Percentiles rank a stretch among this genome's conserved stretches.
phyloP scores from a whole-genome alignment of 2,113 vertebrate species.

The Pycnonotus jocosus region DNA sequence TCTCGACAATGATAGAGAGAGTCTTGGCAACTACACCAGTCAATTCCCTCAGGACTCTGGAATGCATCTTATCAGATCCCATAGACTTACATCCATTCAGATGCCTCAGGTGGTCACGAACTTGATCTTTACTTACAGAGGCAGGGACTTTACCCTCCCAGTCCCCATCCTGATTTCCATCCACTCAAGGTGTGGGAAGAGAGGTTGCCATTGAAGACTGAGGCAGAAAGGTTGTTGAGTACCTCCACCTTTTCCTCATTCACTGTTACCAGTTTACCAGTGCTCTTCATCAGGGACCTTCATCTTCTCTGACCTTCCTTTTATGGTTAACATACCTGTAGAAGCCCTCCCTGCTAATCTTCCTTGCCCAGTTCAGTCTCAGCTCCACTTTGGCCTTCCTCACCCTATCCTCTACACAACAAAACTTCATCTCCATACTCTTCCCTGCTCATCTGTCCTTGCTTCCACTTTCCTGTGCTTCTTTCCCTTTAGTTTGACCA shows the following conservation, averaged over 20 bases:
- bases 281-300: fast-evolving
- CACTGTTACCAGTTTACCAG: not conserved
- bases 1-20: too few relatives aligned
- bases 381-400: not conserved
- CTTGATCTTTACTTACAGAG: not conserved
- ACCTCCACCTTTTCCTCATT: not conserved
- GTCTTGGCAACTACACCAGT: not conserved
- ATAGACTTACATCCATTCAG: not conserved
- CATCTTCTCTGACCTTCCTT: not conserved
- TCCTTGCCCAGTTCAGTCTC: not conserved
- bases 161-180: not conserved
- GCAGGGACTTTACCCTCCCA: not conserved
- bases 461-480: not conserved
- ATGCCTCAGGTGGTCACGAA: not conserved
- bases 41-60: not conserved
- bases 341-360: not conserved
- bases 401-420: not conserved
- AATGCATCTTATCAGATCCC: not conserved
- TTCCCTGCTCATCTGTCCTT: not conserved
- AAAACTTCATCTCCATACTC: not conserved
- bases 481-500: not conserved
- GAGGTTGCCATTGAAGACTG: not conserved
- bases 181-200: not conserved
- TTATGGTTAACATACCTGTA: not conserved
- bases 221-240: not conserved